Evolutionary conservation across 2,113 vertebrate genomes (phyloP), one percentile per base, ranked within the genome.

Genomic region (Myrmecobius fasciatus): DNA sequence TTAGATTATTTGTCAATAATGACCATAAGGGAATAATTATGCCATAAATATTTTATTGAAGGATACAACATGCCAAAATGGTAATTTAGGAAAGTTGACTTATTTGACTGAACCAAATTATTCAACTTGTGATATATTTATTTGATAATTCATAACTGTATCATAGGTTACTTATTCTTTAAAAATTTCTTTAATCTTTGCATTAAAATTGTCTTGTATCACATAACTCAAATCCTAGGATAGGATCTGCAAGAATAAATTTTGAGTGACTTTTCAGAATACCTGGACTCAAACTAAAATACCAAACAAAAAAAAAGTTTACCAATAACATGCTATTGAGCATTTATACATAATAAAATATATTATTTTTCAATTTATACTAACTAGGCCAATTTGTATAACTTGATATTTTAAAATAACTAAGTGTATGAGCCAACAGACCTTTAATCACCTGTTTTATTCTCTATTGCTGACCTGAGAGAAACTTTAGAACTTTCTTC

Each of bases 121-220:
- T 47, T 47, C 4, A 89, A 48, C 14, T 93, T 89, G n/a, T 93
- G 36, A 89, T 52, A 43, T 92, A 25, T 92, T 89, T 92, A 9
- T 90, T 0, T 43, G 20, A 43, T 92, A 95, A 88, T 67, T 94
- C 9, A 83, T 25, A 91, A 2, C 60, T 54, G 0, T 0, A 46
- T 91, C 49, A 93, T 36, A 10, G 54, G 75, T 93, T 67, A 91
- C n/a, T 25, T 4, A 83, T 75, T 90, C 53, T 94, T 96, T 24
- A 53, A 56, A 93, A 93, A 51, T 17, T 36, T 14, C 14, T 93
- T 11, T 93, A 89, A 48, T 67, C 26, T 94, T 88, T 92, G 24
- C 53, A 90, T 93, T 91, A 91, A 20, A 90, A 75, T 67, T 52
- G 46, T 36, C 51, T 92, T 91, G 0, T 22, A 43, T 89, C 24